Conservation (phyloP, 1,140 invertebrate species). For the Ruditapes philippinarum region DNA sequence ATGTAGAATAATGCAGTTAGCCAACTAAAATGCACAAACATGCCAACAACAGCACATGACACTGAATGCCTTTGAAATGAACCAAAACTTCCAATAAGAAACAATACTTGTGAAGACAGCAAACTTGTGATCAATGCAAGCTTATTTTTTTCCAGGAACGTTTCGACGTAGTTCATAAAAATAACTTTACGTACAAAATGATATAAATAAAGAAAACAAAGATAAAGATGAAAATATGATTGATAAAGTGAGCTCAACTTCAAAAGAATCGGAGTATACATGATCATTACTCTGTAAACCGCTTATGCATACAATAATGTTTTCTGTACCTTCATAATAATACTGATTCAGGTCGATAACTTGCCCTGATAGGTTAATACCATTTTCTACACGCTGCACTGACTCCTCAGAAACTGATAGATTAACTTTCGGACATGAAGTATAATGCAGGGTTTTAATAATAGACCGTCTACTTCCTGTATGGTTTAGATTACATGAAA, state of each 20-base stretch:
- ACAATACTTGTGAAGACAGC: not conserved
- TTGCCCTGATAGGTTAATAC: not conserved
- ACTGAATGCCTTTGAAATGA: not conserved
- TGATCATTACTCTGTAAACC: not conserved
- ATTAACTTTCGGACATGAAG: not conserved
- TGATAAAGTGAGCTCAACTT: not conserved
- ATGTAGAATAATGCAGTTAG: constrained; percentile 26
- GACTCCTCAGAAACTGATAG: not conserved
- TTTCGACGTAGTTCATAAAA: not conserved
- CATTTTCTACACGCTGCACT: not conserved
- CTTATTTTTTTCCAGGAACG: constrained; percentile 32
- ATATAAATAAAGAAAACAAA: not conserved
- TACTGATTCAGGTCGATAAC: not conserved
- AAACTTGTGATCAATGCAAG: not conserved
- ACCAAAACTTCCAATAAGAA: not conserved
- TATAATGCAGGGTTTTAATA: not conserved
- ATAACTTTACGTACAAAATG: not conserved
- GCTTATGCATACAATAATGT: not conserved
- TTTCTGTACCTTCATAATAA: not conserved
- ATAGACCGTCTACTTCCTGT: not conserved
- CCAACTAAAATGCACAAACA: constrained; percentile 16
- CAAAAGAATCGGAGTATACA: not conserved
- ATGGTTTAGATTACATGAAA: not conserved
- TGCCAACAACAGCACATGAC: not conserved
- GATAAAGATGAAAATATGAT: not conserved